Base-by-base conservation (phyloP, 2,797 vertebrate genomes). In the Eulemur albifrons region DNA sequence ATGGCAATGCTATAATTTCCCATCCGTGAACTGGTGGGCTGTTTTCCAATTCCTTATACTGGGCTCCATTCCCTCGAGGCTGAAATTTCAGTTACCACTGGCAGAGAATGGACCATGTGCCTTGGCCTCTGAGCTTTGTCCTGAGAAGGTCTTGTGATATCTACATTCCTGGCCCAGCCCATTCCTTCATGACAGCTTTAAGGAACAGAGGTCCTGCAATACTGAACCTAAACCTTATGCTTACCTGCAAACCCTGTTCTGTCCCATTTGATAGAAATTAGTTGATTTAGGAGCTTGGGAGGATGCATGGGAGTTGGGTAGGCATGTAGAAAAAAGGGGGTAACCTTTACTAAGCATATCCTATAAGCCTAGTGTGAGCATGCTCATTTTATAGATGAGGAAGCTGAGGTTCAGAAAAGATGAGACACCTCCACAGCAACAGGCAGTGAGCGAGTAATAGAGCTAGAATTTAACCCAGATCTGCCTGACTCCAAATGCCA, bases 11-110 rank as follows among this genome's bases (percentile, higher is more conserved):
- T 90, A 63, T 69, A 89, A 92, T 92, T 92, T 94, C 79, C 83
- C n/a, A 38, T 85, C 86, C 40, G 23, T 59, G 80, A 59, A 73
- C 67, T 81, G 30, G 20, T 27, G 93, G 70, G 30, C 65, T 95
- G 32, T 94, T 93, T 94, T 76, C 88, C 90, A 95, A 93, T 48
- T 84, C 72, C 35, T 93, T 81, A 20, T 84, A 81, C 61, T 90
- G 75, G 84, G 23, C 88, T 73, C 69, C 57, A 90, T 40, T 84
- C 61, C 43, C n/a, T 70, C 45, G 23, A 76, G 50, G 25, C 9
- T 88, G 77, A 82, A 81, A 90, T 94, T 81, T 92, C 88, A 75
- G n/a, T 40, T 83, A 67, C 88, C 63, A 43, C 69, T 79, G 40
- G 50, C 73, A 84, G 43, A 87, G 77, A 86, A 81, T 52, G 20